Conservation (phyloP, 2,113 vertebrate genomes). For the Anolis carolinensis region DNA sequence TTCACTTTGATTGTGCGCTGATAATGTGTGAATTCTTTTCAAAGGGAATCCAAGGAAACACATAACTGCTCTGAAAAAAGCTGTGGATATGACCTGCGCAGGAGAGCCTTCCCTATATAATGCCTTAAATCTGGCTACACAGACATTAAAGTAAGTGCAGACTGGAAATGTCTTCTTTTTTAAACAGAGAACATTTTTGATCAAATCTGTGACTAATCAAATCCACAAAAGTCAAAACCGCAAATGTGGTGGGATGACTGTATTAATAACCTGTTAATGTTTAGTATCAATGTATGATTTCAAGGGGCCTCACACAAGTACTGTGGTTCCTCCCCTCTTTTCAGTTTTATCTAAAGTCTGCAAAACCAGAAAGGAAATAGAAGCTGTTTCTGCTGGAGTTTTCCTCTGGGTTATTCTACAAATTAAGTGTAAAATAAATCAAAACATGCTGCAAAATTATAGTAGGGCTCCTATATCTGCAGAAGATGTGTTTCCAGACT, state of each 20-base stretch:
- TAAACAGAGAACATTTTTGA: background rate
- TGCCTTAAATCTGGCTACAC: slow-evolving; percentile 88
- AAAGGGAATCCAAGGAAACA: slow-evolving; percentile 94
- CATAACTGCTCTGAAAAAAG: slow-evolving; percentile 86
- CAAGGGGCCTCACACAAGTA: background rate
- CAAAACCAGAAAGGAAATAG: background rate
- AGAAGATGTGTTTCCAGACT: too few species aligned
- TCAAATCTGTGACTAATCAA: too few species aligned
- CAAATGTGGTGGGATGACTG: too few species aligned
- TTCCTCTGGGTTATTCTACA: background rate
- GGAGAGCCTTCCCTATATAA: slow-evolving; percentile 98
- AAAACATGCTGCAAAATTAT: background rate
- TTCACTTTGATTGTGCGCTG: background rate
- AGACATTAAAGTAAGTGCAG: slow-evolving; percentile 89
- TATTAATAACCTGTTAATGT: background rate
- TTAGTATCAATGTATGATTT: background rate
- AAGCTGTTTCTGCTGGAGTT: background rate
- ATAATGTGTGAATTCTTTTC: slow-evolving; percentile 45
- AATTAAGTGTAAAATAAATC: background rate
- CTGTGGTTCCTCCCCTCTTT: background rate
- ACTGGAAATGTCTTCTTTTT: slow-evolving; percentile 5
- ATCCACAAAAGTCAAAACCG: too few species aligned
- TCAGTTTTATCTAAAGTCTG: background rate
- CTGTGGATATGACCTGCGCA: slow-evolving; percentile 85
- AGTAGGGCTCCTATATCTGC: too few species aligned